These are phyloP conservation scores for Furnarius figulus DNA, from an alignment of 2,113 vertebrate genomes.

Conservation along the genomic window DNA sequence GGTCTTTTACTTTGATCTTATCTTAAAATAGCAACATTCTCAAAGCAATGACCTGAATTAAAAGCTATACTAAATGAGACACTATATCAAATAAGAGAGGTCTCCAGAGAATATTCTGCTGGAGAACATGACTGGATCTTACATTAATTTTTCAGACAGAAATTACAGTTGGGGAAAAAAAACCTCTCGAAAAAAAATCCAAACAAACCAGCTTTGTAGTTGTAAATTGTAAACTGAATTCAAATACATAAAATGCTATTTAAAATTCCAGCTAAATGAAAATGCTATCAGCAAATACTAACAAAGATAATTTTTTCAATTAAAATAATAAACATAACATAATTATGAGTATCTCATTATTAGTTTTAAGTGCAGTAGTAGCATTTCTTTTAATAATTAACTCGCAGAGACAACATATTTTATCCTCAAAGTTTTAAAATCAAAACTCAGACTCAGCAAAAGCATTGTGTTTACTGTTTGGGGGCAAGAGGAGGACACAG, in stretches of 20 bases:
- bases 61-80: not conserved
- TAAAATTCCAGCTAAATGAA: not conserved
- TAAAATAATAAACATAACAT: slow-evolving; percentile 9
- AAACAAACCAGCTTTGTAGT: not conserved
- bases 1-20: slow-evolving; percentile 14
- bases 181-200: no score
- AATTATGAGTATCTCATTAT: not conserved
- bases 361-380: not conserved
- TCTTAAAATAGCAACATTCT: slow-evolving; percentile 10
- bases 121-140: not conserved
- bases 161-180: not conserved
- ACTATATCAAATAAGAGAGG: not conserved
- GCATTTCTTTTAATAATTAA: slow-evolving; percentile 10
- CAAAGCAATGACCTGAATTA: slow-evolving; percentile 18
- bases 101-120: not conserved
- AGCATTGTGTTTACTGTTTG: not conserved
- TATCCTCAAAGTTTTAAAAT: not conserved
- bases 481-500: not conserved
- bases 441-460: not conserved
- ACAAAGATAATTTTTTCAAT: not conserved
- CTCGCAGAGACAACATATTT: slow-evolving; percentile 4
- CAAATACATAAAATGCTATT: not conserved
- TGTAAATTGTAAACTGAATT: not conserved
- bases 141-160: not conserved
- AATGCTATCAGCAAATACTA: slow-evolving; percentile 21